Conservation (phyloP, 2,888 invertebrate species). For the Ennomos quercinarius region DNA sequence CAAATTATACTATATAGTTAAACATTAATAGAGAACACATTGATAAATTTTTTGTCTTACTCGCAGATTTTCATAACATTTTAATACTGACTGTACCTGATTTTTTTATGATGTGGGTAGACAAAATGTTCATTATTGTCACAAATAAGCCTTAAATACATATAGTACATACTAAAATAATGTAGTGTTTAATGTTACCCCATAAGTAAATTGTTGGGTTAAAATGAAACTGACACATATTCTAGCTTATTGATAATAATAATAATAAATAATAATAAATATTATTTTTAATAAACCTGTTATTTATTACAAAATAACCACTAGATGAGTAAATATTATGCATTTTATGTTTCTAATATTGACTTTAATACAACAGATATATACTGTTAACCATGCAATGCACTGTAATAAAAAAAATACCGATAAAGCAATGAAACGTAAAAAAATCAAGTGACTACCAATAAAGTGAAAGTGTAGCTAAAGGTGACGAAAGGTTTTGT, state of each 20-base stretch:
- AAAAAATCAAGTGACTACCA: slow-evolving; percentile 3
- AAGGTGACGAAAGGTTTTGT: slow-evolving; percentile 7
- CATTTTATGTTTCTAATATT: background rate
- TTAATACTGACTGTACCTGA: slow-evolving; percentile 23
- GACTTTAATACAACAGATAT: background rate
- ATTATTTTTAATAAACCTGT: too few relatives aligned
- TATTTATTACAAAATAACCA: too few relatives aligned
- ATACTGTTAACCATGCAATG: slow-evolving; percentile 1
- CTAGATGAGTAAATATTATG: background rate
- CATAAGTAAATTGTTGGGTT: slow-evolving; percentile 5
- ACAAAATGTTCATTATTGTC: background rate
- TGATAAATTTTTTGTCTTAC: background rate
- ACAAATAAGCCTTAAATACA: slow-evolving; percentile 18
- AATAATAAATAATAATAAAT: too few relatives aligned
- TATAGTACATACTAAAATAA: slow-evolving; percentile 12
- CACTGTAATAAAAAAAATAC: slow-evolving; percentile 9
- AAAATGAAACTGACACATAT: background rate
- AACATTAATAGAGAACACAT: too few relatives aligned
- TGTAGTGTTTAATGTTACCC: slow-evolving; percentile 4
- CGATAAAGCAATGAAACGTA: slow-evolving; percentile 3
- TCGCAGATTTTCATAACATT: slow-evolving; percentile 4
- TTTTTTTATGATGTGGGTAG: slow-evolving; percentile 5
- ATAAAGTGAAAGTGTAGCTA: slow-evolving; percentile 24
- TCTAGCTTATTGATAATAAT: background rate
- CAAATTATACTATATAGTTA: background rate